Conservation (phyloP, 1,140 invertebrate species). For the Lepidostoma basale region DNA sequence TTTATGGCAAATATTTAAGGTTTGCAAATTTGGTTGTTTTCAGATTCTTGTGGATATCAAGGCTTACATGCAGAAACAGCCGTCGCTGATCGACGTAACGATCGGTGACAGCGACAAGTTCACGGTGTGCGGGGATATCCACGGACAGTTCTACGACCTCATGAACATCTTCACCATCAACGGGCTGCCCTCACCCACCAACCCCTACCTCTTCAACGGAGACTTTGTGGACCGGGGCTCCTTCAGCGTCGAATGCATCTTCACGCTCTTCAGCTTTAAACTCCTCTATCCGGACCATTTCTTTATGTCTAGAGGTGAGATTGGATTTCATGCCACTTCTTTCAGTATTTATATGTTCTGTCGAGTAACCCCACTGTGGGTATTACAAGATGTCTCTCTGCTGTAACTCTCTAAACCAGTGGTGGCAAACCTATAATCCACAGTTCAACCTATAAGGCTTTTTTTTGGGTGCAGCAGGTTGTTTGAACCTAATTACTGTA, state of each 20-base stretch:
- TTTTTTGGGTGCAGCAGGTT: too few species aligned
- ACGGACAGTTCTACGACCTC: slow-evolving; percentile 98
- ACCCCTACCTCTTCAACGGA: slow-evolving; percentile 98
- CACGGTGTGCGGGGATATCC: slow-evolving; percentile 99
- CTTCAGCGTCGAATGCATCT: slow-evolving; percentile 99
- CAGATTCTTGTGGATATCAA: slow-evolving; percentile 94
- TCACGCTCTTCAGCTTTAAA: slow-evolving; percentile 97
- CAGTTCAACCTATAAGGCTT: too few species aligned
- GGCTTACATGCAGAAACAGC: slow-evolving; percentile 80
- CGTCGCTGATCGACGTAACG: slow-evolving; percentile 88
- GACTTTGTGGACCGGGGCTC: slow-evolving; percentile 99
- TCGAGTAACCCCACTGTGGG: too few species aligned
- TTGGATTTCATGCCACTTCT: too few species aligned
- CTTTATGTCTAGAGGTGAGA: slow-evolving; percentile 94
- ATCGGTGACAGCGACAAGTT: slow-evolving; percentile 92
- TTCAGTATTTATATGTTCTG: too few species aligned
- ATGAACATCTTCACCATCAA: slow-evolving; percentile 98
- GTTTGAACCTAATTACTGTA: too few species aligned
- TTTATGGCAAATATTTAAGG: too few species aligned
- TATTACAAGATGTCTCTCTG: too few species aligned
- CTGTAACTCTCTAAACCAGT: too few species aligned
- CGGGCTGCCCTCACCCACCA: slow-evolving; percentile 90
- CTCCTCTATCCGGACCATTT: slow-evolving; percentile 96
- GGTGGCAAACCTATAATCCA: too few species aligned
- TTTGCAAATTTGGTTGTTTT: slow-evolving; percentile 49